Base-by-base conservation (phyloP, 2,888 invertebrate genomes). In the Polydrusus tereticollis region DNA sequence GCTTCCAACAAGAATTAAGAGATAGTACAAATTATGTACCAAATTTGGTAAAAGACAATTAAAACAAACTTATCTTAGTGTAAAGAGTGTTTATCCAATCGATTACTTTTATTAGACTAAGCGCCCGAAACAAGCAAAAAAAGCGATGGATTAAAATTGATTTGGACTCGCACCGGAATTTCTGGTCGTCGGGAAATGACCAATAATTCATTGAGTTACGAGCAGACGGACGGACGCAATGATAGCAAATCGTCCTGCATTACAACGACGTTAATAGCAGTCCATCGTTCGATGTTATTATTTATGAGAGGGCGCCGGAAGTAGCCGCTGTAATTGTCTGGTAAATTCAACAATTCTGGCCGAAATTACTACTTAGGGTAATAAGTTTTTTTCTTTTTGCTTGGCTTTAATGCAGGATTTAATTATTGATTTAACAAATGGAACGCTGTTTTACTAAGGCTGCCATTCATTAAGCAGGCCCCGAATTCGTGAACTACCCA, bases 131-230 rank as follows among this genome's bases (percentile, higher is more conserved):
- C 36, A 47, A 67, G 38, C 67, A 18, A 45, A 67, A 67, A 69
- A 62, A 21, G 26, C 23, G n/a, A 16, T 26, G 14, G 47, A 59
- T 58, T 26, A 52, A 60, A 70, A 65, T 60, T 41, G 65, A 65
- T 45, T 65, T 65, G 47, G 59, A 62, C 20, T n/a, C 43, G 16
- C 43, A 65, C 59, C 67, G 72, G 57, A 67, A 72, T 62, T 59
- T 62, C 55, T 55, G 21, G 59, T 64, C 36, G 18, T 38, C 47
- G 68, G 73, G 73, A 73, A 76, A 72, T 70, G 74, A 69, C 72
- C 70, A 68, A 76, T 75, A 75, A 78, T 77, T 78, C 77, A 78
- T 75, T 71, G 75, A 69, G 76, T 74, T 73, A 73, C 71, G 47
- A 69, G 52, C 76, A 68, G 74, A 67, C 67, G 72, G 74, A 76